These are phyloP conservation scores for Drosophila meridiana DNA, from an alignment of 2,888 invertebrate genomes.

Conservation along the genomic window DNA sequence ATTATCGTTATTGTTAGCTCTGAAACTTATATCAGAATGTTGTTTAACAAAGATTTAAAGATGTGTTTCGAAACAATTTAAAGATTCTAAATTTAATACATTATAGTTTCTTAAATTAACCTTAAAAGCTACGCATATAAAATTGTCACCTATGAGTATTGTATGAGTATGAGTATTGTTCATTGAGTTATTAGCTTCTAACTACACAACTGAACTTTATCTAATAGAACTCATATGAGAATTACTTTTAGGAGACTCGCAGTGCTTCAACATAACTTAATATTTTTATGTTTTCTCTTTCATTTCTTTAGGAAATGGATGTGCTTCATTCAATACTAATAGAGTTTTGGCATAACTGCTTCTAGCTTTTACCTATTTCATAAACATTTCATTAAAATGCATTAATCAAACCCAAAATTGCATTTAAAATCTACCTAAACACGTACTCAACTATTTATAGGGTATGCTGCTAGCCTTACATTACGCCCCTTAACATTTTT, in stretches of 20 bases:
- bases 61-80: too few relatives aligned
- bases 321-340: not conserved
- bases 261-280: too few relatives aligned
- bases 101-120: not conserved
- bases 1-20: not conserved
- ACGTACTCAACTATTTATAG: not conserved
- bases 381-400: not conserved
- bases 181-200: too few relatives aligned
- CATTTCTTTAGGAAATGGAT: too few relatives aligned
- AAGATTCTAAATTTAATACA: not conserved
- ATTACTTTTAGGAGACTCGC: not conserved
- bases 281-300: not conserved
- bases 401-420: not conserved
- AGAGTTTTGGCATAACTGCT: not conserved
- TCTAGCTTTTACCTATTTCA: too few relatives aligned
- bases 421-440: not conserved
- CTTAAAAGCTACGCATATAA: not conserved
- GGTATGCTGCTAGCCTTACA: slow-evolving; percentile 6
- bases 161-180: too few relatives aligned
- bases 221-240: not conserved
- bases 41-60: not conserved
- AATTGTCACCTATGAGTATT: not conserved
- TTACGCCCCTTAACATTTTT: not conserved
- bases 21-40: not conserved
- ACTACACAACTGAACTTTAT: not conserved